These are phyloP conservation scores for Elmis aenea DNA, from an alignment of 2,888 invertebrate genomes.

Conservation along the genomic window DNA sequence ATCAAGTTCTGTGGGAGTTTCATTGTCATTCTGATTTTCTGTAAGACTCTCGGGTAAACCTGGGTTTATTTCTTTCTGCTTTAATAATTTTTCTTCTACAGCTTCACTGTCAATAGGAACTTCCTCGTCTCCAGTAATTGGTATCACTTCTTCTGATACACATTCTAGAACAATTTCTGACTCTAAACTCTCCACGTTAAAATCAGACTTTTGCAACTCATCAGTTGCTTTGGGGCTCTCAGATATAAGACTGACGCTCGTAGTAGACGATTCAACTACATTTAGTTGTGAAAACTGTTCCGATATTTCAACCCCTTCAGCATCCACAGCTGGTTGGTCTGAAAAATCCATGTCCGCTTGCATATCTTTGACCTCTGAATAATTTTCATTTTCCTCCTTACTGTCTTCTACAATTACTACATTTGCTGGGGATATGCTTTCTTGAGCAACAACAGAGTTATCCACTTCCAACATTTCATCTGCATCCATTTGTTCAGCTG, in stretches of 20 bases:
- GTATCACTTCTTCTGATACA: slow-evolving; percentile 27
- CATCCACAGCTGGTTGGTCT: neutral
- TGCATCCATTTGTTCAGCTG: too few species aligned
- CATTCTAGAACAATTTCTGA: slow-evolving; percentile 30
- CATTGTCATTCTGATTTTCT: slow-evolving; percentile 1
- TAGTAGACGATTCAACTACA: slow-evolving; percentile 3
- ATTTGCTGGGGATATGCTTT: too few species aligned
- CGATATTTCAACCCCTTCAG: slow-evolving; percentile 4
- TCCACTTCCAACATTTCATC: too few species aligned
- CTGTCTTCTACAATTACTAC: too few species aligned
- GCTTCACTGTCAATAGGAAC: slow-evolving; percentile 13
- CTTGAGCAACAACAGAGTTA: too few species aligned
- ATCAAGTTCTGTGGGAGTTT: slow-evolving; percentile 11
- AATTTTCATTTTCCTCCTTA: too few species aligned
- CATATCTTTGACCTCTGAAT: too few species aligned
- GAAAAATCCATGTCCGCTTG: too few species aligned
- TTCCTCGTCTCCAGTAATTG: slow-evolving; percentile 22
- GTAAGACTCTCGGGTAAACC: slow-evolving; percentile 1
- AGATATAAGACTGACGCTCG: too few species aligned
- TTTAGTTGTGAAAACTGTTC: slow-evolving; percentile 2
- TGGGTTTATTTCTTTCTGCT: slow-evolving; percentile 9
- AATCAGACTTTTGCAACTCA: slow-evolving; percentile 3
- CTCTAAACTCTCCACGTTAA: slow-evolving; percentile 18
- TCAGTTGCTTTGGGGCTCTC: neutral
- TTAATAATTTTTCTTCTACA: slow-evolving; percentile 6